Percentiles rank a stretch among this genome's conserved stretches.
Evolutionary conservation across 2,888 invertebrate genomes (phyloP).

Genomic region (Tigriopus californicus): DNA sequence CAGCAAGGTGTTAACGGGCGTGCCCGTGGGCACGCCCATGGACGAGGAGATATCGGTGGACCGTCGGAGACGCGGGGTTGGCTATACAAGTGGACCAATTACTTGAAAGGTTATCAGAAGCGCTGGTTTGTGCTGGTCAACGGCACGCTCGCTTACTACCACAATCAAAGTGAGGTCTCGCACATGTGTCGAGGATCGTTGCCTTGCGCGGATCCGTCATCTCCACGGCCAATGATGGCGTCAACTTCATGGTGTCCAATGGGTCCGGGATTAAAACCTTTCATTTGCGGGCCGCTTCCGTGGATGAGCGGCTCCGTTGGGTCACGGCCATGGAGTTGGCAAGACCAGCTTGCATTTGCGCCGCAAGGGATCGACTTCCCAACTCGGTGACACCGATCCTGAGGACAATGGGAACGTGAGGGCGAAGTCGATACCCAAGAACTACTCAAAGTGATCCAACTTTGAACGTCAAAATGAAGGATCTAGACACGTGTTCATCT

Average conservation of each 20-base stretch:
- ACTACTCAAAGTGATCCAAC: constrained; percentile 34
- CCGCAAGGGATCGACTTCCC: neutral
- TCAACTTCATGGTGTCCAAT: constrained; percentile 17
- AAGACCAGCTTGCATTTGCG: constrained; percentile 63
- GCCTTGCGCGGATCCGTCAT: constrained; percentile 90
- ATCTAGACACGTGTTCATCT: constrained; percentile 76
- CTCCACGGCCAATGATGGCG: constrained; percentile 68
- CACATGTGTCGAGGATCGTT: constrained; percentile 96
- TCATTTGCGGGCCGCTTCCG: constrained; percentile 70
- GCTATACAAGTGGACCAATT: constrained; percentile 99
- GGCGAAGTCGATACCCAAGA: constrained; percentile 38
- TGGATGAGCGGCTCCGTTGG: constrained; percentile 92
- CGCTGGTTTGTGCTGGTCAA: constrained; percentile 98
- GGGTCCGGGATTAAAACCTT: constrained; percentile 91
- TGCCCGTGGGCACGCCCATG: constrained; percentile 23
- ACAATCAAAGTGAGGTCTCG: constrained; percentile 91
- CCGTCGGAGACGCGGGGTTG: constrained; percentile 70
- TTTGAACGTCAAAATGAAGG: constrained; percentile 60
- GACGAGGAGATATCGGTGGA: constrained; percentile 34
- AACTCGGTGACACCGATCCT: neutral
- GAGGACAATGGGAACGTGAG: constrained; percentile 52
- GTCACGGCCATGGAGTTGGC: constrained; percentile 91
- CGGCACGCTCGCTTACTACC: constrained; percentile 85
- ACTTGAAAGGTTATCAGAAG: constrained; percentile 90
- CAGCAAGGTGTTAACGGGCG: too few relatives aligned